These are phyloP conservation scores for Novumbra hubbsi DNA, from an alignment of 2,797 vertebrate species.

Conservation along the genomic window DNA sequence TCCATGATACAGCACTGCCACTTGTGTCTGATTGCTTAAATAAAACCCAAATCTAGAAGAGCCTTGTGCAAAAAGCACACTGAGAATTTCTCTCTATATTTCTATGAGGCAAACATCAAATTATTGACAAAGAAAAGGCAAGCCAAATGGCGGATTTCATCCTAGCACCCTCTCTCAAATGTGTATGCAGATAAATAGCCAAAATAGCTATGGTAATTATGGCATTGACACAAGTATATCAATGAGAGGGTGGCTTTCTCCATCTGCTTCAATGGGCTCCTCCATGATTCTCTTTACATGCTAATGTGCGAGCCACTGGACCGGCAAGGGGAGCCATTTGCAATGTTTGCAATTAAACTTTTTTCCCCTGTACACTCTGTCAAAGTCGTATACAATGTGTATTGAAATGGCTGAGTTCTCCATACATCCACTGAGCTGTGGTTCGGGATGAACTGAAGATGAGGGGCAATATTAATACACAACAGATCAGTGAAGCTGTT, in stretches of 20 bases:
- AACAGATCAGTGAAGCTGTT: slow-evolving; percentile 33
- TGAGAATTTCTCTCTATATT: not conserved
- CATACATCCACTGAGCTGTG: slow-evolving; percentile 35
- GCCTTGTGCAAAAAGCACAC: not conserved
- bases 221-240: not conserved
- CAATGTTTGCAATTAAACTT: slow-evolving; percentile 52
- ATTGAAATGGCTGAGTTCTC: not conserved
- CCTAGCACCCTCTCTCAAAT: not conserved
- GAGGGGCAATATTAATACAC: slow-evolving; percentile 46
- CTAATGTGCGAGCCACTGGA: slow-evolving; percentile 39
- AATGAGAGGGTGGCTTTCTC: slow-evolving; percentile 10
- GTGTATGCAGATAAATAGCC: not conserved
- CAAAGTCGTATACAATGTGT: slow-evolving; percentile 5
- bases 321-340: slow-evolving; percentile 38
- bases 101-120: not conserved
- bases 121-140: not conserved
- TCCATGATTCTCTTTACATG: slow-evolving; percentile 32
- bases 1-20: too few species aligned
- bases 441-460: slow-evolving; percentile 30
- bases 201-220: not conserved
- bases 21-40: too few species aligned
- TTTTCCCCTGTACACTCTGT: slow-evolving; percentile 10
- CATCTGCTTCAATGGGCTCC: slow-evolving; percentile 17
- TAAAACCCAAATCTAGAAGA: not conserved
- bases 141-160: slow-evolving; percentile 2